Base-by-base conservation (phyloP, 2,888 invertebrate genomes). In the Drosophila crucigera region DNA sequence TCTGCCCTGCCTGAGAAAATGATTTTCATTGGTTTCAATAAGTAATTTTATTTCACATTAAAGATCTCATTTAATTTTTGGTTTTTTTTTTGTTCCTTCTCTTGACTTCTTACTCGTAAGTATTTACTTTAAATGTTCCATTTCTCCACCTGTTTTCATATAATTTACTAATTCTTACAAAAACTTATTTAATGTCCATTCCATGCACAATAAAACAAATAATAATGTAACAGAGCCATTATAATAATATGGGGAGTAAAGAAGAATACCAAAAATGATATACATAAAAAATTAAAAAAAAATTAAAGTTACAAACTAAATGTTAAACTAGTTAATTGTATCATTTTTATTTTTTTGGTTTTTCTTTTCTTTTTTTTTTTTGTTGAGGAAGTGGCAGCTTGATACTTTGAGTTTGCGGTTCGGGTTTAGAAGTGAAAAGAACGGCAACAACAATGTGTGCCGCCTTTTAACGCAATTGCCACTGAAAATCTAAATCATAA, bases 141-240 rank as follows among this genome's bases (percentile, higher is more conserved):
- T 74, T 68, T 73, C 65, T 71, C 56, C 81, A 70, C 71, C 62
- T 52, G n/a, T 75, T 68, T 37, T 79, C 76, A 76, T 79, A 86
- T 83, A 89, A 84, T 85, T 85, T 64, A 79, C 84, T 85, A 86
- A 81, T 80, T 84, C 89, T 83, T 89, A 89, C 76, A 89, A 86
- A 84, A 89, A 80, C 87, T 76, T 83, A 84, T 81, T 71, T 76
- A 83, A 76, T 73, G 68, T 72, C 76, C 81, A 65, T 78, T 71
- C 69, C 73, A 78, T 74, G 76, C 85, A 71, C 68, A 80, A 71
- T 54, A 74, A 65, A 61, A 49, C 28, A 61, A 58, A 35, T 43
- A 50, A 47, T 35, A 53, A 58, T 67, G 54, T n/a, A n/a, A 62
- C 37, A 33, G n/a, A 56, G 28, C 37, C 43, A 41, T 30, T 5